Conservation (phyloP, 2,797 vertebrate species). For the Pseudomugil gertrudae region DNA sequence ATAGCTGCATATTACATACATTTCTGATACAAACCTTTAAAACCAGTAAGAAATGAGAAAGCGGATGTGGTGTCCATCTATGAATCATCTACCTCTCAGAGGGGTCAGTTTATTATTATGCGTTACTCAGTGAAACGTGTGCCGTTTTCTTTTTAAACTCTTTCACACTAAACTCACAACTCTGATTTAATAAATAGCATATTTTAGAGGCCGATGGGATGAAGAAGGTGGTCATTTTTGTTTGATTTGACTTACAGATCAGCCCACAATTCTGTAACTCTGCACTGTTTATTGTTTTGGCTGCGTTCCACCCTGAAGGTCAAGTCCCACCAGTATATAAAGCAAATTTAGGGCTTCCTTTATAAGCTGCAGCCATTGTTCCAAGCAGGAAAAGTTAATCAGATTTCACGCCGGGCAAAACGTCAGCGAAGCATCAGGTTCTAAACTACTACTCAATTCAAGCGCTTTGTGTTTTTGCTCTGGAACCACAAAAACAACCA, state of each 20-base stretch:
- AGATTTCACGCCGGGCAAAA: slow-evolving; percentile 17
- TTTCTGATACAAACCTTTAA: background rate
- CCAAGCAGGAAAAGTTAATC: slow-evolving; percentile 15
- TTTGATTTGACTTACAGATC: slow-evolving; percentile 29
- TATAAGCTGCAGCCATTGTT: slow-evolving; percentile 7
- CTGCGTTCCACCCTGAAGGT: slow-evolving; percentile 15
- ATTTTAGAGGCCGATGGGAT: slow-evolving; percentile 1
- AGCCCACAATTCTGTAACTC: slow-evolving; percentile 24
- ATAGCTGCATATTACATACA: background rate
- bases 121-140: background rate
- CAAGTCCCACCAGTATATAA: slow-evolving; percentile 1
- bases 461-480: background rate
- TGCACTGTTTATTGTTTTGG: slow-evolving; percentile 33
- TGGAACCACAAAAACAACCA: slow-evolving; percentile 13
- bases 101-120: background rate
- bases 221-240: slow-evolving; percentile 1
- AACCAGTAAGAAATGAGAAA: background rate
- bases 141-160: background rate
- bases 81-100: background rate
- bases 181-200: slow-evolving; percentile 10
- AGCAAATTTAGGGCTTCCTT: slow-evolving; percentile 8
- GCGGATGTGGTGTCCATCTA: background rate
- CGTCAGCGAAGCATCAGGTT: background rate
- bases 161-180: slow-evolving; percentile 13
- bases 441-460: background rate